Base-by-base conservation (phyloP, 1,140 invertebrate species). In the Mactra quadrangularis region DNA sequence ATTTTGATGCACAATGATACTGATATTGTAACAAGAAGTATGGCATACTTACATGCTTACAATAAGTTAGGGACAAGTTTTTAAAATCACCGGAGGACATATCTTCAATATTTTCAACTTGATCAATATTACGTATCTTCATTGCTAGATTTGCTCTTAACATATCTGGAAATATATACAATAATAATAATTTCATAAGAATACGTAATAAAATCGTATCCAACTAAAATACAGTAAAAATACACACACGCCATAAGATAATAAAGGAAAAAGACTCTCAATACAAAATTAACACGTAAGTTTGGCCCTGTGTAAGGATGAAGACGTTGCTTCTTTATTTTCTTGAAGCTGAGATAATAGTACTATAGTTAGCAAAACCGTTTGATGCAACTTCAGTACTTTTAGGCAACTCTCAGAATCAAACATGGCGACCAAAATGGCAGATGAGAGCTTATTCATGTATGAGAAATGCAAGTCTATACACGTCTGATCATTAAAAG, bases 91-190 rank as follows among this genome's bases (percentile, higher is more conserved):
- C 13, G 9, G 50, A 41, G 35, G 76, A 79, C 19, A 79, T 17
- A 52, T 79, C 55, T 50, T 64, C 74, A 17, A 62, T 64, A 33
- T 64, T 62, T 47, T 62, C 57, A 22, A 50, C 25, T 50, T 64
- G 55, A n/a, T 59, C 74, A 27, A 50, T 70, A 59, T 57, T 53
- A 4, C 64, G 45, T 22, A 79, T 79, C 45, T 79, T 79, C 64
- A 79, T 57, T 19, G 64, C 76, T 45, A 68, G 25, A 45, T 79
- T 79, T 45, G 62, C 76, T 11, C 52, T 45, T 6, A 79, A 41
- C 25, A 79, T 17, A 53, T 79, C 76, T 66, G 29, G n/a, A 62
- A 70, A n/a, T 7, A 66, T 19, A 38, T 7, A 45, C 31, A 62
- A 62, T 29, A n/a, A 62, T 33, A 62, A 11, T 27, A 57, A 27